Evolutionary conservation across 2,888 invertebrate genomes (phyloP).

Genomic region (Hedya salicella): DNA sequence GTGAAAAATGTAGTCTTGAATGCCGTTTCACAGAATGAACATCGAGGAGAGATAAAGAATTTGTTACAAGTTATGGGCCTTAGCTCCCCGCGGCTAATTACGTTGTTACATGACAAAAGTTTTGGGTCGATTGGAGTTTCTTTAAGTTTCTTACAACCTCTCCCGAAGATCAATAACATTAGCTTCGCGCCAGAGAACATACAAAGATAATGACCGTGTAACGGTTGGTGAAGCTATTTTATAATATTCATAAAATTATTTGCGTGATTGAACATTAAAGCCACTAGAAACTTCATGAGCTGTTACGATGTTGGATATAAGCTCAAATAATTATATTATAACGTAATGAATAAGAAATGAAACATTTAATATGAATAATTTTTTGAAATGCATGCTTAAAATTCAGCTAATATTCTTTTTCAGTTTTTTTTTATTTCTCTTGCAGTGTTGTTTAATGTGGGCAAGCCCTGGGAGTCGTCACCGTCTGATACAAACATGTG

Average conservation of each 20-base stretch:
- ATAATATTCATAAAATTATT: constrained; percentile 46
- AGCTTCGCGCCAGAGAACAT: constrained; percentile 69
- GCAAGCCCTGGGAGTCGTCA: too few relatives aligned
- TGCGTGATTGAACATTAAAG: constrained; percentile 27
- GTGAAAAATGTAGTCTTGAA: constrained; percentile 50
- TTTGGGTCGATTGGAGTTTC: constrained; percentile 78
- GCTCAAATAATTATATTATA: too few relatives aligned
- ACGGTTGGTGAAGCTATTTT: constrained; percentile 30
- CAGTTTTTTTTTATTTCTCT: too few relatives aligned
- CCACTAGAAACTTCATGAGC: constrained; percentile 7
- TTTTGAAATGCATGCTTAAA: too few relatives aligned
- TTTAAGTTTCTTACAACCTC: constrained; percentile 74
- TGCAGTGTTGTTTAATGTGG: too few relatives aligned
- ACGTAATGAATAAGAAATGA: too few relatives aligned
- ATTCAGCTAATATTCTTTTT: too few relatives aligned
- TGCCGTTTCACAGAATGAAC: constrained; percentile 72
- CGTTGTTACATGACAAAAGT: constrained; percentile 82
- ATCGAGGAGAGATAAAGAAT: constrained; percentile 76
- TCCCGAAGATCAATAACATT: constrained; percentile 71
- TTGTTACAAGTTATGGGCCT: constrained; percentile 69
- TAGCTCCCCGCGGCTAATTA: constrained; percentile 78
- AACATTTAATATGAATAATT: too few relatives aligned
- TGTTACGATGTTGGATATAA: too few relatives aligned
- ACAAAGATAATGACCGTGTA: constrained; percentile 39
- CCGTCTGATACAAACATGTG: too few relatives aligned